A percentile compares a stretch with the other conserved stretches of the same genome.
Conservation (phyloP, 2,113 vertebrate species). For the Myotis lucifugus region DNA sequence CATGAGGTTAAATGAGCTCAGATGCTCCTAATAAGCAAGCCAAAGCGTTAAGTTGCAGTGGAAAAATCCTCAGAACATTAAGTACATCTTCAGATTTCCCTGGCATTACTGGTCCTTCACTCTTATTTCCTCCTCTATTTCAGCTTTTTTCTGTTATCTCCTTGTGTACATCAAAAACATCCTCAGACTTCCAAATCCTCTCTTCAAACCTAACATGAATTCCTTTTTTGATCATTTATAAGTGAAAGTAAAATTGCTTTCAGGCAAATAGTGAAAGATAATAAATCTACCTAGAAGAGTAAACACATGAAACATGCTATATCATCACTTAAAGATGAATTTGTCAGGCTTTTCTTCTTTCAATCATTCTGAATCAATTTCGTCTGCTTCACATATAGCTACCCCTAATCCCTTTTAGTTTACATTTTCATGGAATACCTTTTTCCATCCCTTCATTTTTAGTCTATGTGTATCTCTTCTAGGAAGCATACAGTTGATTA, state of each 20-base stretch:
- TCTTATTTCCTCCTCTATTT: not conserved
- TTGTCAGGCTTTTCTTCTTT: not conserved
- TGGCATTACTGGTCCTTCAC: not conserved
- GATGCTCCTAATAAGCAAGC: not conserved
- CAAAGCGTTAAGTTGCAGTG: not conserved
- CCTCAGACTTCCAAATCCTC: not conserved
- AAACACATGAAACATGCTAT: not conserved
- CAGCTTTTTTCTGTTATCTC: not conserved
- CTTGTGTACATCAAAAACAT: not conserved
- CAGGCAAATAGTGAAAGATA: not conserved
- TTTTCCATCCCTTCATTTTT: not conserved
- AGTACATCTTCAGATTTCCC: not conserved
- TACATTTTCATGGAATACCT: not conserved
- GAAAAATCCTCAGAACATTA: not conserved
- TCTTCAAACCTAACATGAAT: not conserved
- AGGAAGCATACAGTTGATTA: not conserved
- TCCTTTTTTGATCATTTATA: not conserved
- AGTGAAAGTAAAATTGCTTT: slow-evolving; percentile 22
- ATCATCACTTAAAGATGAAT: not conserved
- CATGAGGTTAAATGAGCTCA: not conserved
- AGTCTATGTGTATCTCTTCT: not conserved
- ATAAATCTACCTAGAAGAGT: not conserved
- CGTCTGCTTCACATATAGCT: not conserved
- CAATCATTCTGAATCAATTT: not conserved
- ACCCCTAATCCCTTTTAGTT: not conserved